Conservation (phyloP, 2,797 vertebrate genomes). For the Tenualosa thibaudeaui region DNA sequence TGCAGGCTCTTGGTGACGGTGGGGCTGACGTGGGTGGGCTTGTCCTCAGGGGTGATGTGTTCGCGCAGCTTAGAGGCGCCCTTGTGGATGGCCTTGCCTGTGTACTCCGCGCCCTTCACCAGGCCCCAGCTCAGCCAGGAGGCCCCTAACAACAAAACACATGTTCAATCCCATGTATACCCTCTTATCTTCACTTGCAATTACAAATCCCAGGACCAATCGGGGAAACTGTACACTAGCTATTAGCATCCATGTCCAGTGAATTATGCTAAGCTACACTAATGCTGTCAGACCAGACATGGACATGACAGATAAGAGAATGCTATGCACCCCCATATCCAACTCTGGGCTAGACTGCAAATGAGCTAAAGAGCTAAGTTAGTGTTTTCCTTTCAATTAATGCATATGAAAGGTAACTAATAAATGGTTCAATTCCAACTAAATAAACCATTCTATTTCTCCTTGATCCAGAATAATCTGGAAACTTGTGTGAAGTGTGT, state of each 20-base stretch:
- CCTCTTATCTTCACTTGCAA: too few species aligned
- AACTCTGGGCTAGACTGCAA: too few species aligned
- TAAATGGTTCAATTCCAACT: not conserved
- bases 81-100: constrained; percentile 93
- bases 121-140: constrained; percentile 97
- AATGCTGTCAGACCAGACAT: too few species aligned
- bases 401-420: too few species aligned
- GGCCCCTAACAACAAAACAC: constrained; percentile 71
- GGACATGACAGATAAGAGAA: too few species aligned
- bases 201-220: too few species aligned
- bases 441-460: not conserved
- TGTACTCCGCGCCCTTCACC: constrained; percentile 93
- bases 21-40: constrained; percentile 87
- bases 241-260: too few species aligned
- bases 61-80: constrained; percentile 93
- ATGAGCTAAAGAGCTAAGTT: too few species aligned
- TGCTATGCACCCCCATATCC: too few species aligned
- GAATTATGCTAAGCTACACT: too few species aligned
- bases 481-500: not conserved
- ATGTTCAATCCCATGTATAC: not conserved
- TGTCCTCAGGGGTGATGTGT: constrained; percentile 95
- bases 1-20: constrained; percentile 87
- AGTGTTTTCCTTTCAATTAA: too few species aligned
- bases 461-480: not conserved
- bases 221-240: too few species aligned